Base-by-base conservation (phyloP, 2,797 vertebrate genomes). In the Galaxias olidus region DNA sequence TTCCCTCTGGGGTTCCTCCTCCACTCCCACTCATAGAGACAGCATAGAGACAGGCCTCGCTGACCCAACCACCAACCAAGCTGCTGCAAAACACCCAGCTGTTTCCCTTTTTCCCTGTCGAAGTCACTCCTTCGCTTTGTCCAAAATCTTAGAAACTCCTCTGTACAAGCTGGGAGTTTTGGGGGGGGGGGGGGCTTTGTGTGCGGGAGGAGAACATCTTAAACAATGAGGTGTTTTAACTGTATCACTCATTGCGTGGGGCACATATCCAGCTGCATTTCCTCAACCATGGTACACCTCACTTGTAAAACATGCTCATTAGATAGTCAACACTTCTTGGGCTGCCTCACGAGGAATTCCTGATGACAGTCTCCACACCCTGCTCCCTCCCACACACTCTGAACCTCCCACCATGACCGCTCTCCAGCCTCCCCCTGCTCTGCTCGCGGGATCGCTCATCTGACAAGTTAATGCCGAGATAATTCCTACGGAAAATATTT, bases 301-400 rank as follows among this genome's bases (percentile, higher is more conserved):
- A 87, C 86, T 91, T 87, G 85, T 92, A 92, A 93, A 94, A 92
- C 84, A 81, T 65, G 85, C 82, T 89, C 74, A 68, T 91, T 89
- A 93, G 88, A 91, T 91, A 90, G 88, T 92, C 91, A 91, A 90
- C 90, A 92, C 89, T 91, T 90, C 86, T 88, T 74, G 72, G 85
- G 86, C 86, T 85, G 84, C 79, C 75, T 87, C 89, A 88, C 85
- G 78, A 79, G 73, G 85, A 91, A 79, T 80, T 87, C 91, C 90
- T 87, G 85, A 86, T 86, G 78, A 93, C 93, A 86, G 84, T 89
- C 84, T 88, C 75, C 82, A 84, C 88, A 86, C 84, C 84, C 84
- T 76, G 79, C 81, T 83, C 83, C 82, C 85, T 89, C 87, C 89
- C 85, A 86, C 85, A 72, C 80, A 83, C 82, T 74, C 77, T 75